These are phyloP conservation scores for Ctenoplectra terminalis DNA, from an alignment of 1,140 invertebrate species.

Conservation along the genomic window DNA sequence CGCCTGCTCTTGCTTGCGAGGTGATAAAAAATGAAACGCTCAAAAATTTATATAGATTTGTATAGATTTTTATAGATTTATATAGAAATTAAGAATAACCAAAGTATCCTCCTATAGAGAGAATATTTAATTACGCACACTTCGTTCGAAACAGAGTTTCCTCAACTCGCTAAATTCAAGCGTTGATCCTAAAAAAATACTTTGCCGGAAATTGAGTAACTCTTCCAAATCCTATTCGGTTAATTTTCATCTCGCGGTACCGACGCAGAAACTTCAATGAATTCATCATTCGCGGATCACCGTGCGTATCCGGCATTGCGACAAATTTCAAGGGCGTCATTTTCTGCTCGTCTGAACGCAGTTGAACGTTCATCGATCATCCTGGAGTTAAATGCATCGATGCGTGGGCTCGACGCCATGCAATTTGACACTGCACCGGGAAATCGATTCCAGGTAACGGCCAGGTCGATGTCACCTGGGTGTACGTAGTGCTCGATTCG, in stretches of 20 bases:
- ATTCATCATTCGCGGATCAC: slow-evolving; percentile 16
- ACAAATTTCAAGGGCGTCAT: slow-evolving; percentile 49
- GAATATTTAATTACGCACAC: neutral
- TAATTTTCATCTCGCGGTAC: no score
- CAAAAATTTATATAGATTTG: no score
- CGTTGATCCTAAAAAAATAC: no score
- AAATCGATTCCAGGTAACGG: slow-evolving; percentile 58
- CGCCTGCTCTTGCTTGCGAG: neutral
- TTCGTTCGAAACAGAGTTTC: no score
- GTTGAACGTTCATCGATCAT: slow-evolving; percentile 48
- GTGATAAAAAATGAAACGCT: no score
- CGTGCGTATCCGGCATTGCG: neutral
- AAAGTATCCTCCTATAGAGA: no score
- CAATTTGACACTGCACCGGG: slow-evolving; percentile 57
- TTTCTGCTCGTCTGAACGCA: slow-evolving; percentile 42
- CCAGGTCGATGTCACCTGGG: slow-evolving; percentile 49
- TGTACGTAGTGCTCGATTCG: neutral
- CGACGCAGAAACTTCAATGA: neutral
- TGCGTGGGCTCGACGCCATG: slow-evolving; percentile 26
- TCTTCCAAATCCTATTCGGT: no score
- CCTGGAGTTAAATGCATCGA: slow-evolving; percentile 41
- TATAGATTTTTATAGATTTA: no score
- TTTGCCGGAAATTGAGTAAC: no score
- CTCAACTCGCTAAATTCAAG: no score
- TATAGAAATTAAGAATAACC: no score